phyloP scores from a whole-genome alignment of 2,797 vertebrate genomes.

The Ctenosaura bakeri region DNA sequence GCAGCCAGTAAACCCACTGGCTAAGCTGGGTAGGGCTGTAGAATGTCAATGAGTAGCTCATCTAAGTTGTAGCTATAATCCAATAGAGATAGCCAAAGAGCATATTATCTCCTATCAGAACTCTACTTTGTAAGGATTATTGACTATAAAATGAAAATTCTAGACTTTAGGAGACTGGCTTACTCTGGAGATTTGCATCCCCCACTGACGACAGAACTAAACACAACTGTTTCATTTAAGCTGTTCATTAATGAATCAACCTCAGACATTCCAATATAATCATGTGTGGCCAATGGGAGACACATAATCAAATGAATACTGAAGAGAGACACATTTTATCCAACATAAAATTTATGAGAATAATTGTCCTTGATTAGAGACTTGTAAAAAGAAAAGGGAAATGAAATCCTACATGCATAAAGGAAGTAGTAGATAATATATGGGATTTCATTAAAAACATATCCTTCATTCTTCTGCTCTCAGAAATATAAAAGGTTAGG shows the following conservation, averaged over 20 bases:
- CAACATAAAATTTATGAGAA: conserved; percentile 34
- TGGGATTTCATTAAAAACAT: conserved; percentile 62
- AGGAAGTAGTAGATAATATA: conserved; percentile 29
- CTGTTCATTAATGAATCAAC: not conserved
- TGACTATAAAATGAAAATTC: not conserved
- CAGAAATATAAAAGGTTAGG: conserved; percentile 74
- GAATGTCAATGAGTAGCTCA: not conserved
- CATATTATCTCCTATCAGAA: not conserved
- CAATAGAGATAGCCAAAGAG: not conserved
- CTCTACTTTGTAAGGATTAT: not conserved
- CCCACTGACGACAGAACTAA: not conserved
- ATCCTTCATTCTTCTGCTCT: conserved; percentile 65
- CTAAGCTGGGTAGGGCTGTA: not conserved
- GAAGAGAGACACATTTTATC: conserved; percentile 54
- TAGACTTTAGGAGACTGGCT: not conserved
- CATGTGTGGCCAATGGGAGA: no score
- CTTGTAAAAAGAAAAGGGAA: conserved; percentile 6
- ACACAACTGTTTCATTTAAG: not conserved
- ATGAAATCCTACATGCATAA: conserved; percentile 32
- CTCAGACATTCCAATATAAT: not conserved
- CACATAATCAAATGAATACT: not conserved
- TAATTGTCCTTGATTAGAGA: conserved; percentile 1
- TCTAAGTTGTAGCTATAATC: not conserved
- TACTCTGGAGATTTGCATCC: not conserved
- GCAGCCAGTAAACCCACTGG: not conserved